These are phyloP conservation scores for Pao palembangensis DNA, from an alignment of 2,113 vertebrate species.

Conservation along the genomic window DNA sequence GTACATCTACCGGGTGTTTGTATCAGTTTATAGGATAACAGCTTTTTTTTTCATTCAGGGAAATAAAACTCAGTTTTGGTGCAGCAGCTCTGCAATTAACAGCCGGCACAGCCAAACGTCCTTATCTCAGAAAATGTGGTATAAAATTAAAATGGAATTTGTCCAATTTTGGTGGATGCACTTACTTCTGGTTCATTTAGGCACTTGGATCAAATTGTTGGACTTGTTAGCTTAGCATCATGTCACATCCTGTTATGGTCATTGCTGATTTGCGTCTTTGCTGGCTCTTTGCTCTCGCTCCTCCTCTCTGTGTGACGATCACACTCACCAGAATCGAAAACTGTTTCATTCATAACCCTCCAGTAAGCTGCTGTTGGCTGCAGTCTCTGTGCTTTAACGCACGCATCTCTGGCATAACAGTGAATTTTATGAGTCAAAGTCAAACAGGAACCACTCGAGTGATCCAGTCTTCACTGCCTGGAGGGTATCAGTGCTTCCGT, in stretches of 20 bases:
- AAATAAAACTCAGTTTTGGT: slow-evolving; percentile 40
- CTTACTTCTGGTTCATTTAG: no score
- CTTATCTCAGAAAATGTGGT: no score
- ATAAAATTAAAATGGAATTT: no score
- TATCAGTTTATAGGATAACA: slow-evolving; percentile 58
- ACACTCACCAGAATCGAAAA: slow-evolving; percentile 4
- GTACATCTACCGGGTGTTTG: slow-evolving; percentile 53
- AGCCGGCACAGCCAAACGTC: no score
- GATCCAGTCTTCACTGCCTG: slow-evolving; percentile 1
- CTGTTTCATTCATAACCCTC: slow-evolving; percentile 5
- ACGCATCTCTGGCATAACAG: background rate
- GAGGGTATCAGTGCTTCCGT: slow-evolving; percentile 13
- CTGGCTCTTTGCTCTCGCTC: background rate
- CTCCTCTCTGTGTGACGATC: slow-evolving; percentile 6
- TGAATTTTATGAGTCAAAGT: background rate
- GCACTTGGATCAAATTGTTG: no score
- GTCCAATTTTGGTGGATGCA: no score
- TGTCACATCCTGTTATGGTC: no score
- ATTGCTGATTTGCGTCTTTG: no score
- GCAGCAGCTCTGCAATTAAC: background rate
- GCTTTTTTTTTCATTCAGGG: slow-evolving; percentile 32
- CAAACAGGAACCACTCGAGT: background rate
- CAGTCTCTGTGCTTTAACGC: slow-evolving; percentile 19
- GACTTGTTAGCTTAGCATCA: no score
- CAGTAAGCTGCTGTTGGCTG: background rate